phyloP scores from a whole-genome alignment of 2,888 invertebrate species.

The Prionchulus punctatus region DNA sequence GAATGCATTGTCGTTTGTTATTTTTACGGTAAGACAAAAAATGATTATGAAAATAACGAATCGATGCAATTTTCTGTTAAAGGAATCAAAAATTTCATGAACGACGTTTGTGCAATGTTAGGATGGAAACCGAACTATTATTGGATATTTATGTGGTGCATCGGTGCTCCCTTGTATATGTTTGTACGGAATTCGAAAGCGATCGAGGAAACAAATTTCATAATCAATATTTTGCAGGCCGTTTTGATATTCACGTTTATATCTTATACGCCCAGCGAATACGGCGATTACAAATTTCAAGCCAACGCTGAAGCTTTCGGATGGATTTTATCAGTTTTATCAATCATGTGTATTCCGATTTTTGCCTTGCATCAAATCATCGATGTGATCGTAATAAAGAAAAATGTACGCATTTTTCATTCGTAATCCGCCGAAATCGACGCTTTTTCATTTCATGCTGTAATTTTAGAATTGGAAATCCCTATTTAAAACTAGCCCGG shows the following conservation, averaged over 20 bases:
- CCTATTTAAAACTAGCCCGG: no score
- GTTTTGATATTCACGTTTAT: background rate
- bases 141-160: constrained; percentile 11
- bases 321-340: background rate
- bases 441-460: no score
- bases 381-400: no score
- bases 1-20: constrained; percentile 10
- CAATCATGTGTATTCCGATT: background rate
- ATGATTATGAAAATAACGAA: background rate
- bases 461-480: no score
- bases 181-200: background rate
- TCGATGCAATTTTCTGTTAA: background rate
- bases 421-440: no score
- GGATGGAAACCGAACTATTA: constrained; percentile 9
- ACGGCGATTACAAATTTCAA: background rate
- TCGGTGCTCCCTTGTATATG: background rate
- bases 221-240: background rate
- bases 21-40: constrained; percentile 11
- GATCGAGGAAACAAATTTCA: background rate
- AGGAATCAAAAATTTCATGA: constrained; percentile 10
- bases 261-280: background rate
- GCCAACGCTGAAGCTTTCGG: background rate
- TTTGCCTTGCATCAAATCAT: background rate
- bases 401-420: no score
- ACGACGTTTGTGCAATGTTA: constrained; percentile 12